Conservation (phyloP, 2,888 invertebrate genomes). For the Neuroscelio doddi region DNA sequence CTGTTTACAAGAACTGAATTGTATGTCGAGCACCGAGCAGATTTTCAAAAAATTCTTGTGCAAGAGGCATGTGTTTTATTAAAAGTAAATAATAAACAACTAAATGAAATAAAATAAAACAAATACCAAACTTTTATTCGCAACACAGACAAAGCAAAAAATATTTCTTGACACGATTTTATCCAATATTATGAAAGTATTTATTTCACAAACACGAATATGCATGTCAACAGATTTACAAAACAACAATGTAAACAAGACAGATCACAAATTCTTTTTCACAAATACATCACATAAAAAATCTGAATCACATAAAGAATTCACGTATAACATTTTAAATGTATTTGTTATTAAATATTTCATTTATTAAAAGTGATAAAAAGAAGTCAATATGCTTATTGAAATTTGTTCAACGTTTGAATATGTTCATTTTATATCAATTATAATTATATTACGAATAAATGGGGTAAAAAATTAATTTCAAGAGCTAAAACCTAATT, state of each 20-base stretch:
- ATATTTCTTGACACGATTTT: constrained; percentile 17
- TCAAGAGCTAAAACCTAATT: no score
- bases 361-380: constrained; percentile 27
- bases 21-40: constrained; percentile 43
- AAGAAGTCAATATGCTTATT: constrained; percentile 35
- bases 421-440: no score
- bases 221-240: constrained; percentile 38
- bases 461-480: no score
- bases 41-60: constrained; percentile 30
- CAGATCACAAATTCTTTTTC: constrained; percentile 29
- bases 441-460: no score
- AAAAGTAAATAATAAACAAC: neutral
- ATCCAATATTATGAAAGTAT: constrained; percentile 20
- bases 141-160: constrained; percentile 37
- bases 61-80: neutral
- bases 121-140: constrained; percentile 4
- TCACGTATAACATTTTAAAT: constrained; percentile 4
- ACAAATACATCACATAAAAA: constrained; percentile 21
- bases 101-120: neutral
- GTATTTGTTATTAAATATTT: neutral
- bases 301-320: constrained; percentile 14
- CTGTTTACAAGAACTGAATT: constrained; percentile 25
- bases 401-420: neutral
- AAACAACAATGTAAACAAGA: constrained; percentile 20
- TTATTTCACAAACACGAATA: constrained; percentile 31